These are phyloP conservation scores for Diabrotica balteata DNA, from an alignment of 2,888 invertebrate genomes.

Conservation along the genomic window DNA sequence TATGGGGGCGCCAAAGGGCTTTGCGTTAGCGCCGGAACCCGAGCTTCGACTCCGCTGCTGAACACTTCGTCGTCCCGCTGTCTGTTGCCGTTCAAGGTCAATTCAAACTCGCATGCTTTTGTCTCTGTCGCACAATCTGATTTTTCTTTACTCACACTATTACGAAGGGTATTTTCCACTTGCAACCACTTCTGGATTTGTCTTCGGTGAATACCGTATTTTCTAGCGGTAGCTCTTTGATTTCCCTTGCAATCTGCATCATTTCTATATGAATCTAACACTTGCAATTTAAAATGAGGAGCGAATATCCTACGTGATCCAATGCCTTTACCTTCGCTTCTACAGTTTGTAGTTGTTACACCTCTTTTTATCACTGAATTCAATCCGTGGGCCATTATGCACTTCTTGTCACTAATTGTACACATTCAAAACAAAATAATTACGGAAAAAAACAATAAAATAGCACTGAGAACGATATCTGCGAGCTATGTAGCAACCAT, in stretches of 20 bases:
- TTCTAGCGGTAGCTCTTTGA: constrained; percentile 87
- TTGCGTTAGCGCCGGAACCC: constrained; percentile 50
- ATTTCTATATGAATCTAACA: constrained; percentile 84
- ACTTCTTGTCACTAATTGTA: constrained; percentile 21
- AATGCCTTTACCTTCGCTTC: constrained; percentile 63
- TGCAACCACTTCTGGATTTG: constrained; percentile 94
- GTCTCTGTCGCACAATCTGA: constrained; percentile 31
- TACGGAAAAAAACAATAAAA: constrained; percentile 53
- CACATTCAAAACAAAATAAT: constrained; percentile 42
- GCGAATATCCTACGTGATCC: constrained; percentile 88
- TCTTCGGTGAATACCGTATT: constrained; percentile 87
- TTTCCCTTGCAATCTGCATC: constrained; percentile 89
- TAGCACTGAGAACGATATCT: constrained; percentile 57
- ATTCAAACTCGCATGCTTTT: constrained; percentile 42
- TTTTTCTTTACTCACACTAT: constrained; percentile 64
- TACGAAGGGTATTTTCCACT: constrained; percentile 80
- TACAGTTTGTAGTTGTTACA: constrained; percentile 58
- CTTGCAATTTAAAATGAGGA: constrained; percentile 88
- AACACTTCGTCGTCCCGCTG: constrained; percentile 57
- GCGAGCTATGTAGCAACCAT: constrained; percentile 66
- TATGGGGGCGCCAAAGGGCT: constrained; percentile 43
- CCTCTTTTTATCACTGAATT: constrained; percentile 63
- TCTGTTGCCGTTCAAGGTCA: constrained; percentile 57
- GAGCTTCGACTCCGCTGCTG: constrained; percentile 42
- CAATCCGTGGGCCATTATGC: constrained; percentile 67